These are phyloP conservation scores for Taenioides sp. DNA, from an alignment of 2,797 vertebrate species.

Conservation along the genomic window DNA sequence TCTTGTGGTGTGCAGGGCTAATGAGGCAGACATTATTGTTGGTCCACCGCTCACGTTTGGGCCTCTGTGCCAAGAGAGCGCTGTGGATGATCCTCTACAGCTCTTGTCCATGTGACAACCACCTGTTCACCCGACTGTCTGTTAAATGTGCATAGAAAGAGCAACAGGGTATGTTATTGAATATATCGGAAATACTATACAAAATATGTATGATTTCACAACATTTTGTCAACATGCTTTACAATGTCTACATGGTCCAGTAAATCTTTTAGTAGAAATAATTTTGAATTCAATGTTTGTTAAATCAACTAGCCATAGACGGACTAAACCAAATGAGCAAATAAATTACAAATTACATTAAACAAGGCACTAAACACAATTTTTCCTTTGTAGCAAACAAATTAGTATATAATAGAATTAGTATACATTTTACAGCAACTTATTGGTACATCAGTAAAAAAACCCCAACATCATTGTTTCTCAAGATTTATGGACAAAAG, in stretches of 20 bases:
- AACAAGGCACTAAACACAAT: no score
- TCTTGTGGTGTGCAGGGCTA: constrained; percentile 53
- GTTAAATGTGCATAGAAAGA: constrained; percentile 13
- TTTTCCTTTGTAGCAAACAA: no score
- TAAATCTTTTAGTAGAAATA: no score
- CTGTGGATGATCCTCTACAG: constrained; percentile 42
- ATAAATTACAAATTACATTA: background rate
- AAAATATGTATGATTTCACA: no score
- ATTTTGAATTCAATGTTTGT: no score
- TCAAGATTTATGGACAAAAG: background rate
- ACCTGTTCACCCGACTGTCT: constrained; percentile 63
- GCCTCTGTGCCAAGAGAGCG: constrained; percentile 58
- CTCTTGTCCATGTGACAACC: constrained; percentile 50
- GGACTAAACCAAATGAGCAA: background rate
- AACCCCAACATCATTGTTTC: background rate
- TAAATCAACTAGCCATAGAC: no score
- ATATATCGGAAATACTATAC: no score
- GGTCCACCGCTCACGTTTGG: constrained; percentile 29
- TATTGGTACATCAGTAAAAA: background rate
- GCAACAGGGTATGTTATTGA: background rate
- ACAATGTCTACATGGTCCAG: no score
- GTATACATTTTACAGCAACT: background rate
- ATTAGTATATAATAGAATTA: background rate
- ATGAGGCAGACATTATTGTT: constrained; percentile 66
- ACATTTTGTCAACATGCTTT: no score